Evolutionary conservation across 2,113 vertebrate species (phyloP).

Genomic region (Papio anubis): DNA sequence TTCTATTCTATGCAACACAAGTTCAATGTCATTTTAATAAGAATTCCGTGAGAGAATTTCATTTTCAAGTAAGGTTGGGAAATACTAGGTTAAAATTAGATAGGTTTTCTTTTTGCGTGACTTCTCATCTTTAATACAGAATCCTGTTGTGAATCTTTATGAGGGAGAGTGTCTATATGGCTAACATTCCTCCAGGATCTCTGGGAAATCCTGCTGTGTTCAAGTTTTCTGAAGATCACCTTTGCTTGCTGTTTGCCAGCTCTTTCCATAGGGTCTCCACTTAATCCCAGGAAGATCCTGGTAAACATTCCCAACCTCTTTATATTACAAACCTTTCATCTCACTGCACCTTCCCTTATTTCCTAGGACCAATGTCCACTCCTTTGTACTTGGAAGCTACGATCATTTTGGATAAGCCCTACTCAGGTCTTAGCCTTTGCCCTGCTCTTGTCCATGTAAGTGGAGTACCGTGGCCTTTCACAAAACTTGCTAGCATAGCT

Average conservation of each 20-base stretch:
- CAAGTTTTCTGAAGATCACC: not conserved
- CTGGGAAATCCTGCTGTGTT: not conserved
- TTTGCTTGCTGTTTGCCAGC: not conserved
- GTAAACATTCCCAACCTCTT: not conserved
- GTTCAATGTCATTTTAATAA: not conserved
- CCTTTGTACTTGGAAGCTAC: not conserved
- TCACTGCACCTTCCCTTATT: not conserved
- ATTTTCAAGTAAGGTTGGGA: not conserved
- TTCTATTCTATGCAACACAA: not conserved
- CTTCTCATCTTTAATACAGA: not conserved
- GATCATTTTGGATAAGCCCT: not conserved
- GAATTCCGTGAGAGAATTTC: not conserved
- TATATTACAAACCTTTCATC: not conserved
- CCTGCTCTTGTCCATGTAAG: not conserved
- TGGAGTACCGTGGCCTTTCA: not conserved
- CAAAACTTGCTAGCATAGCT: not conserved
- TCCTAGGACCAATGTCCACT: not conserved
- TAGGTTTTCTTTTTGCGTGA: not conserved
- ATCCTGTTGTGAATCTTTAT: not conserved
- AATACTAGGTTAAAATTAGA: not conserved
- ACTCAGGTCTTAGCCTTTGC: not conserved
- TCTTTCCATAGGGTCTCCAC: not conserved
- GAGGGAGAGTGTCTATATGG: not conserved
- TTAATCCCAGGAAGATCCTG: not conserved
- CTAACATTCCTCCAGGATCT: not conserved